Conservation (phyloP, 2,113 vertebrate genomes). For the Reinhardtius hippoglossoides region DNA sequence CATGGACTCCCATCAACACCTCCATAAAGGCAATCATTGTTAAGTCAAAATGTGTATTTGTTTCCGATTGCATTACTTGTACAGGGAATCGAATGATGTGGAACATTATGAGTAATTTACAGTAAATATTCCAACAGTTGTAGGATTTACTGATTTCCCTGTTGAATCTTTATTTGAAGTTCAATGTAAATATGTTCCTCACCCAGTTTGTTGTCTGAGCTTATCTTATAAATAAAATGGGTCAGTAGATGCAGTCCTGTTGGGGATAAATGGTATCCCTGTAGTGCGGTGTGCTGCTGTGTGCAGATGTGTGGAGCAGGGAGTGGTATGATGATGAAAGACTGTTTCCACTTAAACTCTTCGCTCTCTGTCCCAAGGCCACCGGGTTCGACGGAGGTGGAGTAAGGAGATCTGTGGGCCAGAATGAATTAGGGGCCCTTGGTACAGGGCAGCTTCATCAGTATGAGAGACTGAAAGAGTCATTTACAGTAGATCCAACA, state of each 20-base stretch:
- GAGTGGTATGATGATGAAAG: conserved; percentile 71
- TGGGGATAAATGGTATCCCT: conserved; percentile 29
- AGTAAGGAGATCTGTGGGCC: conserved; percentile 60
- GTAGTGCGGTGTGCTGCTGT: conserved; percentile 56
- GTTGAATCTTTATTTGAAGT: background rate
- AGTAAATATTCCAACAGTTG: background rate
- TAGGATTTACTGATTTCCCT: background rate
- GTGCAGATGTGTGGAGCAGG: conserved; percentile 61
- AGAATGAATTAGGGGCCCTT: conserved; percentile 60
- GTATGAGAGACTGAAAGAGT: conserved; percentile 30
- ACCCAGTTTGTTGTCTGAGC: background rate
- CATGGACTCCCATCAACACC: background rate
- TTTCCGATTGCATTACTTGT: background rate
- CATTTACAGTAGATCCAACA: conserved; percentile 46
- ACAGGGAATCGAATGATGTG: background rate
- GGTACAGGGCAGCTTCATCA: conserved; percentile 59
- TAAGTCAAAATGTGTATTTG: background rate
- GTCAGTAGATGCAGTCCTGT: conserved; percentile 7
- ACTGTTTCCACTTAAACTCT: conserved; percentile 77
- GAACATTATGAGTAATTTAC: background rate
- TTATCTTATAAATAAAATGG: background rate
- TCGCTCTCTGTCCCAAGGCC: conserved; percentile 74
- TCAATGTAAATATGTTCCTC: background rate
- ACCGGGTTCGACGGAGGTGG: conserved; percentile 71
- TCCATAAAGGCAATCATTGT: conserved; percentile 21